phyloP scores from a whole-genome alignment of 2,113 vertebrate genomes.

The Tenebrosternarchus preto region DNA sequence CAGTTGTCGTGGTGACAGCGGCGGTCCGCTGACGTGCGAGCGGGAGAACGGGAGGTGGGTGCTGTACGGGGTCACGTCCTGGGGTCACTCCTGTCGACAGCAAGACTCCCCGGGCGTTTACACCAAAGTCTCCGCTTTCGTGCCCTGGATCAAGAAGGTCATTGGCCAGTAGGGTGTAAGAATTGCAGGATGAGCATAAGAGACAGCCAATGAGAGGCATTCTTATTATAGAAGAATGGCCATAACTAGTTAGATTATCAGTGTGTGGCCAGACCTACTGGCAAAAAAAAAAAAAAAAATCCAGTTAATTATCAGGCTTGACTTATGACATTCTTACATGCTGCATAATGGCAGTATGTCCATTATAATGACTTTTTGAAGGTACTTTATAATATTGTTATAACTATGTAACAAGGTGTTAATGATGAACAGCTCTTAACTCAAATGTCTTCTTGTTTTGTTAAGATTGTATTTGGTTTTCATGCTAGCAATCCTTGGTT shows the following conservation, averaged over 20 bases:
- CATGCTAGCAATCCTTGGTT: constrained; percentile 24
- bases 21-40: constrained; percentile 92
- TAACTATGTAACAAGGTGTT: not conserved
- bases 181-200: not conserved
- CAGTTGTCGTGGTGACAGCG: constrained; percentile 96
- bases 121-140: constrained; percentile 91
- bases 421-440: not conserved
- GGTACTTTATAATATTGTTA: not conserved
- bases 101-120: constrained; percentile 94
- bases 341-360: not conserved
- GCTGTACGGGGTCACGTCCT: constrained; percentile 93
- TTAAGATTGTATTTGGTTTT: not conserved
- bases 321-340: too few relatives aligned
- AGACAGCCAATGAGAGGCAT: not conserved
- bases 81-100: constrained; percentile 91
- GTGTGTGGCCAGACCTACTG: not conserved
- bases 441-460: not conserved
- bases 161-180: constrained; percentile 71
- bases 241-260: not conserved
- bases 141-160: constrained; percentile 89
- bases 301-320: not conserved
- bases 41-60: constrained; percentile 79
- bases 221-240: not conserved
- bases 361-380: not conserved
- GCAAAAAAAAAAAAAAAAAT: not conserved